Conservation (phyloP, 1,140 invertebrate species). For the Drosophila repletoides region DNA sequence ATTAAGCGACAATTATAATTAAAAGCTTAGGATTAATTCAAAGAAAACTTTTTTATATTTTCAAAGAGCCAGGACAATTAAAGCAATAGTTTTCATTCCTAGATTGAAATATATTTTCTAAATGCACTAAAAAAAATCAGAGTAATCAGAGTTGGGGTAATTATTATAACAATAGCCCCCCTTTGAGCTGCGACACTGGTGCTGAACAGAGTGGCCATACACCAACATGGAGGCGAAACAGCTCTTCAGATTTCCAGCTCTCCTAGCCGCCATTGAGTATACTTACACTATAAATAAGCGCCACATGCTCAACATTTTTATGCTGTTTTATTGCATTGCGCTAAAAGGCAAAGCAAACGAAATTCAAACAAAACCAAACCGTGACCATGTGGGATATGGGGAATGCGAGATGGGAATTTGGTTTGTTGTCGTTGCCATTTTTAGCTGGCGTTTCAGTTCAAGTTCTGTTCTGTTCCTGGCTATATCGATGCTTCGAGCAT, state of each 20-base stretch:
- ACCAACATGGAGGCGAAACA: neutral
- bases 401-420: neutral
- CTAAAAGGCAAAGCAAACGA: slow-evolving; percentile 62
- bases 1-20: no score
- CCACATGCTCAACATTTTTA: slow-evolving; percentile 78
- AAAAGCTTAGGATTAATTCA: no score
- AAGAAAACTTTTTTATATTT: no score
- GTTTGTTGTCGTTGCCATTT: no score
- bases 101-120: no score
- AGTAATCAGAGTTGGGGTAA: no score
- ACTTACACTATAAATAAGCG: slow-evolving; percentile 68
- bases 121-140: no score
- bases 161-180: no score
- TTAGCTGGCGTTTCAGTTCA: neutral
- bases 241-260: neutral
- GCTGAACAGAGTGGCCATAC: no score
- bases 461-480: slow-evolving; percentile 2
- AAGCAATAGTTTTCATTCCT: no score
- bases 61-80: no score
- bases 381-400: neutral
- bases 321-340: slow-evolving; percentile 76
- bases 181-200: no score
- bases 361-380: slow-evolving; percentile 26
- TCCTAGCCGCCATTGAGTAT: neutral
- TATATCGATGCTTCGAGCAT: neutral